Conservation (phyloP, 2,888 invertebrate genomes). For the Leptura quadrifasciata region DNA sequence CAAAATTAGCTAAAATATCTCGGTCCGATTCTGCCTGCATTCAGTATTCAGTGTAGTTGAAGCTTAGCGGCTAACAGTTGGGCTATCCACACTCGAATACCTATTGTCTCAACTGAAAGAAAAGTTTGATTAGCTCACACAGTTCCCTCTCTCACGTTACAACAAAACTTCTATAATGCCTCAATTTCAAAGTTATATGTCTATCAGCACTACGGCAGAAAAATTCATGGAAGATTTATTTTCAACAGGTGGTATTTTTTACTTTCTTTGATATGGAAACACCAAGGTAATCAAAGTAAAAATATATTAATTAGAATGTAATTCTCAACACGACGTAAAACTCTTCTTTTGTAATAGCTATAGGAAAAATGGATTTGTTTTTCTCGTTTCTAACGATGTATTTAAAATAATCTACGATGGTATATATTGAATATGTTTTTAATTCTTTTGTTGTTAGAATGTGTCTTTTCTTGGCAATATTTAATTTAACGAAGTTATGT, state of each 20-base stretch:
- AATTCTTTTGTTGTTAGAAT: no score
- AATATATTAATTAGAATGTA: no score
- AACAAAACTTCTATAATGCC: slow-evolving; percentile 50
- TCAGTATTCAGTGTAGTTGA: slow-evolving; percentile 5
- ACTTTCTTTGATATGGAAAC: neutral
- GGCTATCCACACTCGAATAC: slow-evolving; percentile 32
- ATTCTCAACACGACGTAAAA: no score
- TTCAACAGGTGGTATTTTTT: neutral
- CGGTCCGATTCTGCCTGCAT: neutral
- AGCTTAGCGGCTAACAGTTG: slow-evolving; percentile 11
- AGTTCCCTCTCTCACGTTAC: slow-evolving; percentile 49
- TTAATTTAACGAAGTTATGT: no score
- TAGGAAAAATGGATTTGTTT: no score
- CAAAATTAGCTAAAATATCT: neutral
- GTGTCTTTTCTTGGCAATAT: no score
- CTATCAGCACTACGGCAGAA: slow-evolving; percentile 15
- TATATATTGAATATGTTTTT: no score
- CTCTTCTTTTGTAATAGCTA: no score
- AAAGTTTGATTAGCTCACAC: slow-evolving; percentile 53
- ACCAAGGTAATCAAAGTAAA: no score
- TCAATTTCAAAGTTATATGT: slow-evolving; percentile 44
- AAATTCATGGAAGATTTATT: neutral
- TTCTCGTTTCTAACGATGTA: no score
- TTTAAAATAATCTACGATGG: no score
- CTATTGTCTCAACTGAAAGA: slow-evolving; percentile 48